A percentile compares a stretch with the other conserved stretches of the same genome.
phyloP scores from a whole-genome alignment of 2,113 vertebrate species.

The Nothoprocta pentlandii region DNA sequence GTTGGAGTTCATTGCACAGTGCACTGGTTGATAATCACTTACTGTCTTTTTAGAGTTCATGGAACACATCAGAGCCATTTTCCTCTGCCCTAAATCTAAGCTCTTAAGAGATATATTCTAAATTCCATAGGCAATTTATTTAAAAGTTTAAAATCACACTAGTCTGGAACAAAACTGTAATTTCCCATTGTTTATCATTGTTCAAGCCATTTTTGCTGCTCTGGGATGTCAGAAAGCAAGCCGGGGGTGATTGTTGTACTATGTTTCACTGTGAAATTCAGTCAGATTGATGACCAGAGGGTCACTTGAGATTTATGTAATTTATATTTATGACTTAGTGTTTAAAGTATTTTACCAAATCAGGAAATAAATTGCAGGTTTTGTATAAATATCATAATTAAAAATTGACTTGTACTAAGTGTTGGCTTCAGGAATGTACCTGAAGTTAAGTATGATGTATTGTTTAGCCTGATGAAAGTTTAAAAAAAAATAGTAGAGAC shows the following conservation, averaged over 20 bases:
- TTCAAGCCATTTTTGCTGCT: not conserved
- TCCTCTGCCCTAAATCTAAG: not conserved
- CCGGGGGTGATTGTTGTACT: not conserved
- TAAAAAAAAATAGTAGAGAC: constrained; percentile 34
- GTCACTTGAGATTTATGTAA: constrained; percentile 12
- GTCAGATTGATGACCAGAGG: constrained; percentile 37
- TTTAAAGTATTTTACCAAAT: constrained; percentile 32
- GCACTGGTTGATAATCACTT: not conserved
- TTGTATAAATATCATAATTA: constrained; percentile 64
- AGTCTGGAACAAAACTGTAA: not conserved
- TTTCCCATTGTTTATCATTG: not conserved
- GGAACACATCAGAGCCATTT: not conserved
- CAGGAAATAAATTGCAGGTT: constrained; percentile 40
- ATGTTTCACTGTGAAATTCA: constrained; percentile 27
- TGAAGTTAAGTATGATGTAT: constrained; percentile 50
- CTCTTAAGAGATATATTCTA: not conserved
- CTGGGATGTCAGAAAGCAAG: not conserved
- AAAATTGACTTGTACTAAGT: constrained; percentile 56
- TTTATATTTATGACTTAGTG: constrained; percentile 16
- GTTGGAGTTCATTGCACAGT: not conserved
- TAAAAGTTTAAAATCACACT: not conserved
- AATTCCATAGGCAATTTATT: not conserved
- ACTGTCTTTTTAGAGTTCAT: not conserved
- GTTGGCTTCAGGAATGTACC: not conserved
- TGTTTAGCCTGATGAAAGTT: constrained; percentile 30